Conservation (phyloP, 1,140 invertebrate species). For the Mylabris phalerata region DNA sequence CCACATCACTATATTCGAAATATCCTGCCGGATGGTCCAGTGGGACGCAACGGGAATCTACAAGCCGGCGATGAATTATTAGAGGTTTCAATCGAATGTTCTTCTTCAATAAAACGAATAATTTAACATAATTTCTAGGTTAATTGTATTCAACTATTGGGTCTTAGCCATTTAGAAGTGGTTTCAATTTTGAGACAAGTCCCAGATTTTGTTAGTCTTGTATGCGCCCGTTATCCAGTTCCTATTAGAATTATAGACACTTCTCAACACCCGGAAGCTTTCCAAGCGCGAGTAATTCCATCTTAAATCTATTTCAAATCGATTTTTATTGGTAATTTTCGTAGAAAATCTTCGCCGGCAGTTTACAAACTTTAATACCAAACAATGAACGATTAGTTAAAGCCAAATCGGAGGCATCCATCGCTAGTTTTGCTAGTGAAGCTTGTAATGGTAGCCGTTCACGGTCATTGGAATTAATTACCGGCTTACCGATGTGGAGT, state of each 20-base stretch:
- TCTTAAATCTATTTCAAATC: neutral
- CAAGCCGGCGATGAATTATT: constrained; percentile 58
- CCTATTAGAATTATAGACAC: constrained; percentile 52
- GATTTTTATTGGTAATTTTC: constrained; percentile 10
- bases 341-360: constrained; percentile 61
- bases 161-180: constrained; percentile 86
- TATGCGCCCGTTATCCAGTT: constrained; percentile 62
- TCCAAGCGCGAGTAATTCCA: constrained; percentile 57
- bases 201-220: constrained; percentile 77
- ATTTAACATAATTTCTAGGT: constrained; percentile 54
- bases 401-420: constrained; percentile 76
- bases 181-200: constrained; percentile 84
- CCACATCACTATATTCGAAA: constrained; percentile 77
- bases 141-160: constrained; percentile 79
- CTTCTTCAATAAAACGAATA: neutral
- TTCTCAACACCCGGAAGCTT: constrained; percentile 57
- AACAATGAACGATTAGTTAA: constrained; percentile 64
- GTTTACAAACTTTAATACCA: constrained; percentile 58
- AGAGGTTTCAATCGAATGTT: constrained; percentile 41
- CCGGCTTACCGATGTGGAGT: constrained; percentile 83
- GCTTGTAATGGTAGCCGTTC: constrained; percentile 55
- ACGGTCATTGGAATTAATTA: constrained; percentile 75
- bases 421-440: constrained; percentile 55
- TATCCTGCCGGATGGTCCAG: constrained; percentile 75
- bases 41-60: constrained; percentile 59